phyloP scores from a whole-genome alignment of 2,888 invertebrate genomes.

The Tenthredo mesomela region DNA sequence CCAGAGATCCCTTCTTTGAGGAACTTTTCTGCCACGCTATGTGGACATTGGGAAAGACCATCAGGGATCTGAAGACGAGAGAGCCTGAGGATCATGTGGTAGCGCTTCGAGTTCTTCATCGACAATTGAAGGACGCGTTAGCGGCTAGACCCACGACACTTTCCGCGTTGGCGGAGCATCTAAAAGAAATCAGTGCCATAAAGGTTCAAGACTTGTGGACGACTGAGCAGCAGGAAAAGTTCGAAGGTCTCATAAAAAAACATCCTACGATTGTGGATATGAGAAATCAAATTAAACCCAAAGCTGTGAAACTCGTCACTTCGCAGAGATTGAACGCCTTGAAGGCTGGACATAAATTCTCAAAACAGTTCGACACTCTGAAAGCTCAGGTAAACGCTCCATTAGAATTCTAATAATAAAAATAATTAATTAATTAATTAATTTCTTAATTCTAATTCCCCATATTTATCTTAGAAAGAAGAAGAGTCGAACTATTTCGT shows the following conservation, averaged over 20 bases:
- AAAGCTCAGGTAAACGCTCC: conserved; percentile 36
- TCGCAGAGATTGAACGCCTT: conserved; percentile 51
- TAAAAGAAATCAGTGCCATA: conserved; percentile 40
- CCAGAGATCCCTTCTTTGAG: conserved; percentile 52
- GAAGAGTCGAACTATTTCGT: too few species aligned
- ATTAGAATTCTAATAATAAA: too few species aligned
- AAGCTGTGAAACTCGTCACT: conserved; percentile 46
- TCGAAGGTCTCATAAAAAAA: conserved; percentile 34
- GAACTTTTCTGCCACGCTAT: conserved; percentile 52
- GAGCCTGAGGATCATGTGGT: conserved; percentile 47
- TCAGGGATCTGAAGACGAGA: conserved; percentile 44
- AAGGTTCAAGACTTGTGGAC: conserved; percentile 50
- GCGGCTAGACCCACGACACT: conserved; percentile 50
- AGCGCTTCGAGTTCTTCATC: conserved; percentile 48
- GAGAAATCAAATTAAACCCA: conserved; percentile 40
- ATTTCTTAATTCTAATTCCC: too few species aligned
- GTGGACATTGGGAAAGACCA: conserved; percentile 52
- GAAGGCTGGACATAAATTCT: conserved; percentile 50
- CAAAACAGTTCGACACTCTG: conserved; percentile 50
- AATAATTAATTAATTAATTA: too few species aligned
- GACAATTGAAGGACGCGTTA: conserved; percentile 50
- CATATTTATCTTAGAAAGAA: background rate
- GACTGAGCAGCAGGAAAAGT: conserved; percentile 41
- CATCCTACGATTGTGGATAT: conserved; percentile 46
- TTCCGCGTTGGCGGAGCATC: conserved; percentile 44